phyloP scores from a whole-genome alignment of 2,797 vertebrate species.

The Alca torda region DNA sequence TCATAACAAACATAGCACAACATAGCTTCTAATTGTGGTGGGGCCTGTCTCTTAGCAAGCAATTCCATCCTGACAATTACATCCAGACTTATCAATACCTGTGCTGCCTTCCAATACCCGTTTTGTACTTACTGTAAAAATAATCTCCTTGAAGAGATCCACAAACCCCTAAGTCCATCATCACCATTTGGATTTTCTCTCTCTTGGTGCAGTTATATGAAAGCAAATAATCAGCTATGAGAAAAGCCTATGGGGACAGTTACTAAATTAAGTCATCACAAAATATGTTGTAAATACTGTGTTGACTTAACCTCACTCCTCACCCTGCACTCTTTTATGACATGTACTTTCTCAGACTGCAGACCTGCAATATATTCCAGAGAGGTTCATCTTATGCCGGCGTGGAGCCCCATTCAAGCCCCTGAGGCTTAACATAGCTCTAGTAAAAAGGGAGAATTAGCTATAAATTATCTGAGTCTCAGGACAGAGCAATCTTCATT shows the following conservation, averaged over 20 bases:
- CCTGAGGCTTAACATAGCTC: not conserved
- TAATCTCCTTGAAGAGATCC: not conserved
- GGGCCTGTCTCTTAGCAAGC: constrained; percentile 16
- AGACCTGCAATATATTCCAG: not conserved
- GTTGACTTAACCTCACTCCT: constrained; percentile 29
- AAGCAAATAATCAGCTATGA: not conserved
- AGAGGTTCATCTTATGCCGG: not conserved
- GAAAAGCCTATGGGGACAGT: constrained; percentile 26
- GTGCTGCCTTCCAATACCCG: not conserved
- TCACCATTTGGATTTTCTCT: not conserved
- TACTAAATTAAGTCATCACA: constrained; percentile 30
- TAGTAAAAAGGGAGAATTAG: not conserved
- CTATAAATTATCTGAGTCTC: not conserved
- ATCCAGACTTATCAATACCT: constrained; percentile 1
- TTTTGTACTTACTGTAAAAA: not conserved
- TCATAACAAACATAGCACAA: constrained; percentile 26
- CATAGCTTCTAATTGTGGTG: not conserved
- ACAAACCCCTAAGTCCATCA: not conserved
- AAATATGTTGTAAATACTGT: not conserved
- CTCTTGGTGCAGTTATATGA: not conserved
- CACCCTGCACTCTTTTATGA: constrained; percentile 4
- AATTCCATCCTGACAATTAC: not conserved
- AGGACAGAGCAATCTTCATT: not conserved
- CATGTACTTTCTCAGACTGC: not conserved
- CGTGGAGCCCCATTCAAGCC: not conserved